Percentiles rank a stretch among this genome's conserved stretches.
Evolutionary conservation across 2,888 invertebrate genomes (phyloP).

Genomic region (Parochlus steinenii): DNA sequence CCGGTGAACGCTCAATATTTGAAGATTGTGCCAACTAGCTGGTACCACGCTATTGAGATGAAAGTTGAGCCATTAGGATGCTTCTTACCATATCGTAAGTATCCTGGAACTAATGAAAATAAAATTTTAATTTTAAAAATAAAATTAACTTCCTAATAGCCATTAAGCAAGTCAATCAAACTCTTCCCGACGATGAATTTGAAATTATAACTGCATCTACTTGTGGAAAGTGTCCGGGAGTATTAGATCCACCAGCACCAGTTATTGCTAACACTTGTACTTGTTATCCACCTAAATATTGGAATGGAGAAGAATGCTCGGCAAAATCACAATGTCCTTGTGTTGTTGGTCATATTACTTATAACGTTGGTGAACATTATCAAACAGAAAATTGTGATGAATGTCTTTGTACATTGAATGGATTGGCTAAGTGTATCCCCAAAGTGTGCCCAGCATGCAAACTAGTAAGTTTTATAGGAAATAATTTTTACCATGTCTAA

Average conservation of each 20-base stretch:
- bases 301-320: conserved; percentile 61
- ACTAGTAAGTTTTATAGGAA: too few relatives aligned
- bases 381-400: conserved; percentile 57
- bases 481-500: conserved; percentile 13
- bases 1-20: conserved; percentile 56
- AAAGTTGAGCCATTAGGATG: conserved; percentile 65
- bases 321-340: conserved; percentile 61
- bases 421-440: conserved; percentile 48
- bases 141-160: conserved; percentile 1
- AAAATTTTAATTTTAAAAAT: not conserved
- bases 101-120: not conserved
- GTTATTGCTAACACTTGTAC: conserved; percentile 30
- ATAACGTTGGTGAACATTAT: conserved; percentile 52
- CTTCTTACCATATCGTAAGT: conserved; percentile 51
- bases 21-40: conserved; percentile 52
- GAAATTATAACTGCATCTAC: conserved; percentile 11
- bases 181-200: not conserved
- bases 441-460: conserved; percentile 53
- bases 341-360: conserved; percentile 47
- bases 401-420: conserved; percentile 63
- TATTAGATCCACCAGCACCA: conserved; percentile 21
- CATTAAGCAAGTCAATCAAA: not conserved
- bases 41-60: conserved; percentile 57
- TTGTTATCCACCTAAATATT: conserved; percentile 39
- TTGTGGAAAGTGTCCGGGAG: conserved; percentile 35